Evolutionary conservation across 2,797 vertebrate genomes (phyloP).

Genomic region (Phylloscopus collybita): DNA sequence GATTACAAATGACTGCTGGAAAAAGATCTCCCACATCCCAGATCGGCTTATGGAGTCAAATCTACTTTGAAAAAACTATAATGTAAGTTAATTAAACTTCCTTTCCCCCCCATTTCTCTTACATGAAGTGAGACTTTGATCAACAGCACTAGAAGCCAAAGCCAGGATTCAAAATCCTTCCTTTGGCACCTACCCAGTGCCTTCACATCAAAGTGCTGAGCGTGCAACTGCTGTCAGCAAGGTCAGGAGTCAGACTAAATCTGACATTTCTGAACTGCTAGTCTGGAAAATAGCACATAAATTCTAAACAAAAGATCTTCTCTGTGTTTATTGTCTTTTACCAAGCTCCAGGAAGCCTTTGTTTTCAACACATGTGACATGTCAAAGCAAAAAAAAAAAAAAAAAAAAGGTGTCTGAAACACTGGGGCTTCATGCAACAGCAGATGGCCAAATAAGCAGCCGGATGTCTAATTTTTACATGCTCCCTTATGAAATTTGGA

Average conservation of each 20-base stretch:
- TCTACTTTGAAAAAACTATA: not conserved
- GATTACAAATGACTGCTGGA: not conserved
- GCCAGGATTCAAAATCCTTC: not conserved
- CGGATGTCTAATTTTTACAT: not conserved
- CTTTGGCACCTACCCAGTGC: not conserved
- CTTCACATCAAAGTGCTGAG: not conserved
- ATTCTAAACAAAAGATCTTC: not conserved
- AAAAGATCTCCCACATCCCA: not conserved
- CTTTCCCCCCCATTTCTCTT: not conserved
- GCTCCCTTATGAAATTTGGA: not conserved
- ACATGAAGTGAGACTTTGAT: not conserved
- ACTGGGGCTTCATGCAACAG: not conserved
- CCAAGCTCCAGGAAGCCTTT: not conserved
- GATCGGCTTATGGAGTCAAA: not conserved
- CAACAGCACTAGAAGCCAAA: not conserved
- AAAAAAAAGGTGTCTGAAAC: not conserved
- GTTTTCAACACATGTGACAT: not conserved
- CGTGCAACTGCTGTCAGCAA: not conserved
- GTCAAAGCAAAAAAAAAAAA: not conserved
- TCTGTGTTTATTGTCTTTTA: not conserved
- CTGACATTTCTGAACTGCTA: not conserved
- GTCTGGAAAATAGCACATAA: not conserved
- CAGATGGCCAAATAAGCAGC: not conserved
- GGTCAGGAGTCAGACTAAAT: not conserved
- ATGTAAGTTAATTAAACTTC: not conserved